A percentile compares a stretch with the other conserved stretches of the same genome.
Conservation (phyloP, 2,797 vertebrate species). For the Sebastes vulpes region DNA sequence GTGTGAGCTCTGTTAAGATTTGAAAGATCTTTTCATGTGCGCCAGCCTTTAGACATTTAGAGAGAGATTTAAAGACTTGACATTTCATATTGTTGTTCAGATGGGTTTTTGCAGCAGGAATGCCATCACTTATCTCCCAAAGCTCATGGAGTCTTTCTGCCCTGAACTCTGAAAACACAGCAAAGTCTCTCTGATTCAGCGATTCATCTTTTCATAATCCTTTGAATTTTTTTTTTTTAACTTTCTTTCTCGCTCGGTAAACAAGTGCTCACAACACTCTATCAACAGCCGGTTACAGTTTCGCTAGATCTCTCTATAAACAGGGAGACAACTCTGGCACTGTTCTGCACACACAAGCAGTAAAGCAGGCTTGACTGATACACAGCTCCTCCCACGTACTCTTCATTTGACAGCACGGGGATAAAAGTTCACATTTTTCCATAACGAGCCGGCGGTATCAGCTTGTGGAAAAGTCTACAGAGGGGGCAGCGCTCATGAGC, state of each 20-base stretch:
- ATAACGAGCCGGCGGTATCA: slow-evolving; percentile 60
- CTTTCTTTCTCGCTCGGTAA: not conserved
- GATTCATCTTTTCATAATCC: slow-evolving; percentile 5
- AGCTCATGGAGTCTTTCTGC: not conserved
- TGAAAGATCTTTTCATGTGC: too few species aligned
- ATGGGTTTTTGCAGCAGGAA: not conserved
- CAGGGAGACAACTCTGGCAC: slow-evolving; percentile 37
- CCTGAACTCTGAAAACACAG: slow-evolving; percentile 8
- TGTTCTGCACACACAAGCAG: not conserved
- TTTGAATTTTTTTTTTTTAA: not conserved
- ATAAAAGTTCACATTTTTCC: slow-evolving; percentile 80
- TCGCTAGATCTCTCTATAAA: slow-evolving; percentile 25
- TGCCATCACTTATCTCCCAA: not conserved
- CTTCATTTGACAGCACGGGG: slow-evolving; percentile 61
- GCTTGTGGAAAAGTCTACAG: slow-evolving; percentile 62
- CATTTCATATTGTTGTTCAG: not conserved
- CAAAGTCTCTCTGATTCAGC: slow-evolving; percentile 6
- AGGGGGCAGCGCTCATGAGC: slow-evolving; percentile 54
- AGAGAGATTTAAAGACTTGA: not conserved
- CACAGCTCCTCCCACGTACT: slow-evolving; percentile 53
- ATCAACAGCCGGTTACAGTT: slow-evolving; percentile 16
- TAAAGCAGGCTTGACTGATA: slow-evolving; percentile 34
- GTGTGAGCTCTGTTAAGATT: too few species aligned
- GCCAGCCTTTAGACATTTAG: too few species aligned
- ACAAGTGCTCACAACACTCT: slow-evolving; percentile 20